These are phyloP conservation scores for Clarias magur DNA, from an alignment of 2,113 vertebrate species.

Conservation along the genomic window DNA sequence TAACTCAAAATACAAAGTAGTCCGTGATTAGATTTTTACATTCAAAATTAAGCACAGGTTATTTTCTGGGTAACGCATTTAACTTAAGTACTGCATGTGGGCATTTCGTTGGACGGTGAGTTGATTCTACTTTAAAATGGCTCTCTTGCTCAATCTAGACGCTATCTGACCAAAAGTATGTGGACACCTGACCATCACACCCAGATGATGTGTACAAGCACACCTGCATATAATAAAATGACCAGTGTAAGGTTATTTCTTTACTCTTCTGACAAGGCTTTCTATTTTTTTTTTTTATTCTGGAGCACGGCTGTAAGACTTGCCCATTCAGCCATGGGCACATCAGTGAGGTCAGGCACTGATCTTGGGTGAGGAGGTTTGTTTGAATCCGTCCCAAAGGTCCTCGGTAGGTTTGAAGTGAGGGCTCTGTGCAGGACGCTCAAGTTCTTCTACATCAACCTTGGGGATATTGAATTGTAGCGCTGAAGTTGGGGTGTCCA, in stretches of 20 bases:
- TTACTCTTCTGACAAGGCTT: background rate
- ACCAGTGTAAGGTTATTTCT: background rate
- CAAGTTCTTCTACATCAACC: too few relatives aligned
- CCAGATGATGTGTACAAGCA: background rate
- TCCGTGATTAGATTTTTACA: background rate
- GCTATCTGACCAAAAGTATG: background rate
- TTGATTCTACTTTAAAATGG: background rate
- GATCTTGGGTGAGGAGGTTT: too few relatives aligned
- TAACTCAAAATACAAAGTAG: background rate
- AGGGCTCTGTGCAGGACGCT: too few relatives aligned
- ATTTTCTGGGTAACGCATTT: background rate
- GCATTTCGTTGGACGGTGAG: background rate
- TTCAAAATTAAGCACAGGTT: constrained; percentile 11
- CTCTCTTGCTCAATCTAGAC: background rate
- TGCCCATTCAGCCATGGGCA: background rate
- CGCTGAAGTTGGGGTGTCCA: background rate
- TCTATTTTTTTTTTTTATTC: background rate
- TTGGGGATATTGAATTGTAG: background rate
- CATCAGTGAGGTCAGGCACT: background rate
- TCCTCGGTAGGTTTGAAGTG: too few relatives aligned
- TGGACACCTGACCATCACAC: background rate
- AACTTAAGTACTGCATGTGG: background rate
- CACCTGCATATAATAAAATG: background rate
- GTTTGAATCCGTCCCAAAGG: too few relatives aligned
- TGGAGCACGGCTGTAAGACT: background rate